phyloP scores from a whole-genome alignment of 2,113 vertebrate species.

The Zonotrichia leucophrys region DNA sequence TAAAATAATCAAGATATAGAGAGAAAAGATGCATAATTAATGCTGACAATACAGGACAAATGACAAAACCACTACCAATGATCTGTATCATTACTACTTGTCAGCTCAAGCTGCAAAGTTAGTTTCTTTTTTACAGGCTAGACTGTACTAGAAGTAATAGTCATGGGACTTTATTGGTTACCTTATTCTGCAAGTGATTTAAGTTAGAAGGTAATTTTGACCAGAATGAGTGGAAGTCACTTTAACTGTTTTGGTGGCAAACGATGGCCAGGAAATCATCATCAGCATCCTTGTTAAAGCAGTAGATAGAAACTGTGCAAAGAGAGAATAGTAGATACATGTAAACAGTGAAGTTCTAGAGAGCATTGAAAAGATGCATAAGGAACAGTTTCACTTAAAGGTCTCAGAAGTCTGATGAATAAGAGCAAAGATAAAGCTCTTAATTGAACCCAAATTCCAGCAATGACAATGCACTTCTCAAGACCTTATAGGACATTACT shows the following conservation, averaged over 20 bases:
- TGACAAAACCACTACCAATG: not conserved
- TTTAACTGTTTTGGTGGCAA: not conserved
- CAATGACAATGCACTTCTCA: not conserved
- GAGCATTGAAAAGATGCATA: not conserved
- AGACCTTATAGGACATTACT: not conserved
- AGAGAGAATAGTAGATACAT: not conserved
- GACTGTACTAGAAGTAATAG: not conserved
- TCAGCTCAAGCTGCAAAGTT: not conserved
- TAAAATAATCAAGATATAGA: not conserved
- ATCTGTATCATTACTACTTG: not conserved
- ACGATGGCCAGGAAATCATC: not conserved
- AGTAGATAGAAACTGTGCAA: not conserved
- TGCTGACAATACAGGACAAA: not conserved
- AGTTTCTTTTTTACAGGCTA: not conserved
- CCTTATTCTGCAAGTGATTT: not conserved
- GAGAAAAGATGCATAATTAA: not conserved
- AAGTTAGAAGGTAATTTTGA: not conserved
- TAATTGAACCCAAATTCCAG: not conserved
- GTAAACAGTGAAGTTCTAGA: not conserved
- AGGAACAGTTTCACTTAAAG: not conserved
- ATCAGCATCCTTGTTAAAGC: not conserved
- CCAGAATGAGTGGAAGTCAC: not conserved
- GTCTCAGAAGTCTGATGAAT: not conserved
- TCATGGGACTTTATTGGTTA: not conserved
- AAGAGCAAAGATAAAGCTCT: not conserved